phyloP scores from a whole-genome alignment of 2,888 invertebrate species.

The Aleiodes leptofemur region DNA sequence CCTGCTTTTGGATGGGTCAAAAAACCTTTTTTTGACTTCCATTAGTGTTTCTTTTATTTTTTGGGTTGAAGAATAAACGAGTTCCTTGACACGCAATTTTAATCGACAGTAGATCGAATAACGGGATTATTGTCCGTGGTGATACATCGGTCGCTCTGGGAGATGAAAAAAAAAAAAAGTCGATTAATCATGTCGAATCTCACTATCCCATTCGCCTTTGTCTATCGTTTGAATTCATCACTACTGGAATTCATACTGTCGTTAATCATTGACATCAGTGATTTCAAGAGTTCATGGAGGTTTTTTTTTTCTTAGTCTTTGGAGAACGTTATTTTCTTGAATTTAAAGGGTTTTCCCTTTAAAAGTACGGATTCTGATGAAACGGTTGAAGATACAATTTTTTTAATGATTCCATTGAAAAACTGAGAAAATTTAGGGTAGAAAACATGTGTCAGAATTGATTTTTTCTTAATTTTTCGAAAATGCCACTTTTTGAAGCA shows the following conservation, averaged over 20 bases:
- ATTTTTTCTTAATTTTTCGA: no score
- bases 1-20: neutral
- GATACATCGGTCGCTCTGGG: conserved; percentile 16
- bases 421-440: no score
- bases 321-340: neutral
- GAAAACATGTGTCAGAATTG: no score
- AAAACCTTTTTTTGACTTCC: no score
- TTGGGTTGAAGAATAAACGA: conserved; percentile 15
- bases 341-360: no score
- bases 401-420: no score
- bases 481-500: no score
- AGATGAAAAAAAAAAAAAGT: conserved; percentile 5
- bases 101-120: conserved; percentile 35
- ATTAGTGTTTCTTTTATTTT: neutral
- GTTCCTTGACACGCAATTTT: conserved; percentile 31
- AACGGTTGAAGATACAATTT: no score
- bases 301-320: no score
- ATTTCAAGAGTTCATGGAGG: no score
- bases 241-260: neutral
- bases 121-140: conserved; percentile 22
- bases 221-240: conserved; percentile 11
- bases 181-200: conserved; percentile 31
- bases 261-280: neutral
- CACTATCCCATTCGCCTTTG: neutral
- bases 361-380: no score